Conservation (phyloP, 2,797 vertebrate species). For the Poecilia velifera region DNA sequence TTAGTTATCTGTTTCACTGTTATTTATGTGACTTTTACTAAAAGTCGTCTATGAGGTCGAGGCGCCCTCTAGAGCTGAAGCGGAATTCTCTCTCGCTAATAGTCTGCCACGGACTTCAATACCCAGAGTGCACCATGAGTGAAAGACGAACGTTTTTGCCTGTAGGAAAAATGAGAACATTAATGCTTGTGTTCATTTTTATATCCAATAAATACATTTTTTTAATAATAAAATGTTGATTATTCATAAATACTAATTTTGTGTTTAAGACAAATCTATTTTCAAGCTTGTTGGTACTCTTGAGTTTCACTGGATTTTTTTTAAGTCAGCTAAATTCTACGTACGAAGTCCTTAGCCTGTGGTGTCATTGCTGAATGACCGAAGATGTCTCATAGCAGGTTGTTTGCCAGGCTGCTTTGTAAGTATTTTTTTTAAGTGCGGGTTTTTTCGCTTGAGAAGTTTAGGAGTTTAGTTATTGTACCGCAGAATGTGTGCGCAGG, state of each 20-base stretch:
- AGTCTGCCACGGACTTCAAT: constrained; percentile 45
- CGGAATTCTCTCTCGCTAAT: not conserved
- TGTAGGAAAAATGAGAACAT: not conserved
- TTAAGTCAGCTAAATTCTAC: constrained; percentile 49
- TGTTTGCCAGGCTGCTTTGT: constrained; percentile 84
- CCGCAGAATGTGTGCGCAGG: not conserved
- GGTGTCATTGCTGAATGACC: constrained; percentile 90
- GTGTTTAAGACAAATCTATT: not conserved
- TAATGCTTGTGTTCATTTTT: fast-evolving
- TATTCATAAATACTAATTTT: fast-evolving
- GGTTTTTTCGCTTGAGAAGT: not conserved
- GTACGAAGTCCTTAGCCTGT: constrained; percentile 61
- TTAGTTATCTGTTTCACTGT: not conserved
- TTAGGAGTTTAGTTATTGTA: not conserved
- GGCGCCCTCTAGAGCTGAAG: constrained; percentile 46
- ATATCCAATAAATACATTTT: fast-evolving
- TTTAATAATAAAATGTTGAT: fast-evolving
- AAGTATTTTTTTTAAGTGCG: constrained; percentile 66
- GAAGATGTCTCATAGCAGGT: constrained; percentile 85
- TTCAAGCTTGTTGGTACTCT: fast-evolving
- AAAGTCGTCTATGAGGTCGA: not conserved
- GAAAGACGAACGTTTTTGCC: constrained; percentile 14
- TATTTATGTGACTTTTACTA: not conserved
- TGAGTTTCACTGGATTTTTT: constrained; percentile 32
- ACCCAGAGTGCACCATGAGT: constrained; percentile 51